A percentile compares a stretch with the other conserved stretches of the same genome.
Conservation (phyloP, 2,797 vertebrate genomes). For the Kryptopterus vitreolus region DNA sequence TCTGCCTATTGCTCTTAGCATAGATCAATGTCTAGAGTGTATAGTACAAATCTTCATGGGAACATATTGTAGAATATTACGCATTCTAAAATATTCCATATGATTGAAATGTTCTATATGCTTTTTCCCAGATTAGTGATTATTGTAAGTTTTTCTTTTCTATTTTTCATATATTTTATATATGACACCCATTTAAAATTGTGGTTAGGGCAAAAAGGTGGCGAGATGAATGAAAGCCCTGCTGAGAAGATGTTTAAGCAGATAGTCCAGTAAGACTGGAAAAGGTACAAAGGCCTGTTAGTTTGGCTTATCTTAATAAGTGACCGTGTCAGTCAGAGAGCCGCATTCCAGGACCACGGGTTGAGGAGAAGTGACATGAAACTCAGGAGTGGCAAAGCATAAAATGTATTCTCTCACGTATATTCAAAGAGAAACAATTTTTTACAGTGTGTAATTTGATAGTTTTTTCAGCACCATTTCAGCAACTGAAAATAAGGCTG, state of each 20-base stretch:
- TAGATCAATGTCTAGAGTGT: conserved; percentile 17
- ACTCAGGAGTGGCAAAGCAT: not conserved
- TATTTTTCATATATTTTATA: not conserved
- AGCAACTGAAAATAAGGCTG: conserved; percentile 5
- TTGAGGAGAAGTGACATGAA: conserved; percentile 30
- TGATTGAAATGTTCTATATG: conserved; percentile 1
- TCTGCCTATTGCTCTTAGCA: not conserved
- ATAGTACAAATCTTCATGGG: conserved; percentile 1
- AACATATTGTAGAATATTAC: conserved; percentile 2
- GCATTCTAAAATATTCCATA: not conserved
- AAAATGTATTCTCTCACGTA: not conserved
- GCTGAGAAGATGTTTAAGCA: conserved; percentile 37
- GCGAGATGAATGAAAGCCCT: conserved; percentile 11
- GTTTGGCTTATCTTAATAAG: conserved; percentile 37
- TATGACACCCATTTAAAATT: conserved; percentile 4
- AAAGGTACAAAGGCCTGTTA: conserved; percentile 47
- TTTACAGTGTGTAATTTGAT: not conserved
- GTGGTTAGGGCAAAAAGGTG: conserved; percentile 7
- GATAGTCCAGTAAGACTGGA: conserved; percentile 33
- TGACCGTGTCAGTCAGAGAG: conserved; percentile 44
- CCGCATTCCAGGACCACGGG: conserved; percentile 44
- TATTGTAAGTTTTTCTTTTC: not conserved
- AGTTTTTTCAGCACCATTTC: not conserved
- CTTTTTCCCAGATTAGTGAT: conserved; percentile 22
- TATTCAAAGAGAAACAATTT: not conserved